A percentile compares a stretch with the other conserved stretches of the same genome.
These are phyloP conservation scores for Strigamia transsilvanica DNA, from an alignment of 2,888 invertebrate genomes.

Conservation along the genomic window DNA sequence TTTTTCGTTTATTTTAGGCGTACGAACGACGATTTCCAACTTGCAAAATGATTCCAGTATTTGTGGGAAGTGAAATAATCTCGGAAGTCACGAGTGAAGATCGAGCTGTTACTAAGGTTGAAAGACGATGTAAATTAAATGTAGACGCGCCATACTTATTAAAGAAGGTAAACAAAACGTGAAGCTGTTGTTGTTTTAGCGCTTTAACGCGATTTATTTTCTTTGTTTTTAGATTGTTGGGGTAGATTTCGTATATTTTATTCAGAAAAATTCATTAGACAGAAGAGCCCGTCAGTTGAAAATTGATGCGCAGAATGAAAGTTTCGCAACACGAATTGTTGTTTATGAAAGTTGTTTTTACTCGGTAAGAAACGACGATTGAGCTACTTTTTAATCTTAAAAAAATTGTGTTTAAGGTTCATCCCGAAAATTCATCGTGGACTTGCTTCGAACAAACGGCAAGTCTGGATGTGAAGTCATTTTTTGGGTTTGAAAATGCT, in stretches of 20 bases:
- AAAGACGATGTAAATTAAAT: slow-evolving; percentile 85
- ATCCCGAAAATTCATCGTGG: slow-evolving; percentile 92
- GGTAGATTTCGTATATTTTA: slow-evolving; percentile 88
- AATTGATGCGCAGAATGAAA: slow-evolving; percentile 93
- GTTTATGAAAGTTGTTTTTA: slow-evolving; percentile 89
- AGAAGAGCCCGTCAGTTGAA: slow-evolving; percentile 78
- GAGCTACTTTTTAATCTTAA: background rate
- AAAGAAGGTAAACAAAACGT: slow-evolving; percentile 76
- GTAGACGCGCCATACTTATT: slow-evolving; percentile 93
- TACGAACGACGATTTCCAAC: slow-evolving; percentile 93
- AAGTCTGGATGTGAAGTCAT: slow-evolving; percentile 89
- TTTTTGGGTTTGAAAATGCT: slow-evolving; percentile 92
- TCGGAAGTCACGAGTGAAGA: slow-evolving; percentile 80
- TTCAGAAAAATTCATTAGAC: slow-evolving; percentile 88
- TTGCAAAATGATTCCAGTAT: slow-evolving; percentile 93
- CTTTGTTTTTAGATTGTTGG: slow-evolving; percentile 77
- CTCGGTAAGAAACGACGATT: slow-evolving; percentile 73
- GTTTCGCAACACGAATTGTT: slow-evolving; percentile 81
- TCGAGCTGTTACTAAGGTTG: slow-evolving; percentile 80
- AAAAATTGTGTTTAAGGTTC: slow-evolving; percentile 72
- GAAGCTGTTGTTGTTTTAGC: background rate
- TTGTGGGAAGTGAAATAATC: slow-evolving; percentile 83
- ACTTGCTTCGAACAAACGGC: slow-evolving; percentile 96
- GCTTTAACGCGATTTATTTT: background rate
- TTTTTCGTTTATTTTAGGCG: slow-evolving; percentile 71